These are phyloP conservation scores for Dolichoris vasculosae DNA, from an alignment of 1,140 invertebrate species.

Conservation along the genomic window DNA sequence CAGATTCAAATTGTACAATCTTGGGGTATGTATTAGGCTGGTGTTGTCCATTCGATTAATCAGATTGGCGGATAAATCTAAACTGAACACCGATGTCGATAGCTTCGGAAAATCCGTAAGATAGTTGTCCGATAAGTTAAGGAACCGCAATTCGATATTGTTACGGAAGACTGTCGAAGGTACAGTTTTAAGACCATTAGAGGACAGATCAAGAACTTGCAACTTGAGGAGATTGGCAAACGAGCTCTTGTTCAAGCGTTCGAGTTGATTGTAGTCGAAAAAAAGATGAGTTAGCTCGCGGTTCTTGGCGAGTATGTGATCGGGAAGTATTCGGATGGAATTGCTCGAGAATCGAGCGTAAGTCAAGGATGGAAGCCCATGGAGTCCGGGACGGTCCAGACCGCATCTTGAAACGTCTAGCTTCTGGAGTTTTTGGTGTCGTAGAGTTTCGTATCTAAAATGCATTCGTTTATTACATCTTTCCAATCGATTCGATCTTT, in stretches of 20 bases:
- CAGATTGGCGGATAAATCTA: slow-evolving; percentile 81
- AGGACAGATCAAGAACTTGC: slow-evolving; percentile 79
- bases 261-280: slow-evolving; percentile 79
- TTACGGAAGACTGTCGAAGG: slow-evolving; percentile 76
- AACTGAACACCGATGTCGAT: slow-evolving; percentile 53
- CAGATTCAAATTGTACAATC: slow-evolving; percentile 76
- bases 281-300: slow-evolving; percentile 77
- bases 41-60: slow-evolving; percentile 76
- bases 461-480: not conserved
- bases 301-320: slow-evolving; percentile 78
- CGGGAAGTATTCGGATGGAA: slow-evolving; percentile 75
- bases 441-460: slow-evolving; percentile 72
- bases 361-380: slow-evolving; percentile 77
- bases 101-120: slow-evolving; percentile 60
- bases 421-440: slow-evolving; percentile 69
- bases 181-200: slow-evolving; percentile 77
- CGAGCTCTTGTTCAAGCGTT: slow-evolving; percentile 70
- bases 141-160: slow-evolving; percentile 74
- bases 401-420: slow-evolving; percentile 81
- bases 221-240: slow-evolving; percentile 69
- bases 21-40: slow-evolving; percentile 75
- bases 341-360: slow-evolving; percentile 78
- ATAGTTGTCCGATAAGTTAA: slow-evolving; percentile 81
- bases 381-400: slow-evolving; percentile 77
- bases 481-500: too few relatives aligned